phyloP scores from a whole-genome alignment of 1,140 invertebrate genomes.

The Drosophila navojoa region DNA sequence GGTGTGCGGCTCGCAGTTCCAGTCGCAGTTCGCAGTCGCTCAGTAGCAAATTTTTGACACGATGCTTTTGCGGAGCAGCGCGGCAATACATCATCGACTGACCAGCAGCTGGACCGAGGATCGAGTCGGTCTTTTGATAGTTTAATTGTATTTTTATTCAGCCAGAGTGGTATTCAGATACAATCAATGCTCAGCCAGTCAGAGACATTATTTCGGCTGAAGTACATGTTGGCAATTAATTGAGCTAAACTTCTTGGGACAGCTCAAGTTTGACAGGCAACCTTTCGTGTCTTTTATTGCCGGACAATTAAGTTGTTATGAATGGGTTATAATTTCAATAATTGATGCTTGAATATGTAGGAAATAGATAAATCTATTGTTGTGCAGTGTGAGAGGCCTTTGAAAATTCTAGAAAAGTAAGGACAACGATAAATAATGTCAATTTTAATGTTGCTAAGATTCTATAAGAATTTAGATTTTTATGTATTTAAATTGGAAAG shows the following conservation, averaged over 20 bases:
- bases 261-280: slow-evolving; percentile 26
- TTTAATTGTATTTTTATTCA: slow-evolving; percentile 58
- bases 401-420: too few species aligned
- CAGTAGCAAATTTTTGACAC: slow-evolving; percentile 69
- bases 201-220: slow-evolving; percentile 2
- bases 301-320: background rate
- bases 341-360: background rate
- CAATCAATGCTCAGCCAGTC: slow-evolving; percentile 20
- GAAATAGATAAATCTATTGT: too few species aligned
- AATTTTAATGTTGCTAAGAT: too few species aligned
- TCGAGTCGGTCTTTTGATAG: slow-evolving; percentile 54
- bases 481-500: too few species aligned
- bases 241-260: background rate
- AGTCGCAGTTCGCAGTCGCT: background rate
- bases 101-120: background rate
- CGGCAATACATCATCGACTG: slow-evolving; percentile 63
- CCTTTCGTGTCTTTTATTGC: background rate
- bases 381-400: too few species aligned
- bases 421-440: too few species aligned
- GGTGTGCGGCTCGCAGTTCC: background rate
- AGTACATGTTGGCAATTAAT: slow-evolving; percentile 32
- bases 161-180: background rate
- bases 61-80: slow-evolving; percentile 47
- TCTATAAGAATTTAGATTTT: too few species aligned
- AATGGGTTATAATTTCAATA: background rate